These are phyloP conservation scores for Agelaius tricolor DNA, from an alignment of 2,113 vertebrate species.

Conservation along the genomic window DNA sequence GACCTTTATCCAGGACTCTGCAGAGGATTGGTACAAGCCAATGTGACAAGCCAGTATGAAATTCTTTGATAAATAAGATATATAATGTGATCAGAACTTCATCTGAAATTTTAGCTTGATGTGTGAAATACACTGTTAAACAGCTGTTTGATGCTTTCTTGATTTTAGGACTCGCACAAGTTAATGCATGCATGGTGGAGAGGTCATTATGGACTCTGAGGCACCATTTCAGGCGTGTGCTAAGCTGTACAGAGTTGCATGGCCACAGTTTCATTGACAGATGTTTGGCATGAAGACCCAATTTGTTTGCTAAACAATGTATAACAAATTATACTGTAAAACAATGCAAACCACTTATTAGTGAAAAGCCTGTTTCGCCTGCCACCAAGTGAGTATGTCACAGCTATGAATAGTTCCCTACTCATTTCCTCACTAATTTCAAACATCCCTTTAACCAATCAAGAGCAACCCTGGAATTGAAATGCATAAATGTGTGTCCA, in stretches of 20 bases:
- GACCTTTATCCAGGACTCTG: neutral
- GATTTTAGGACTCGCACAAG: conserved; percentile 70
- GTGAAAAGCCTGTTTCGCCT: neutral
- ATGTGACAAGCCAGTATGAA: neutral
- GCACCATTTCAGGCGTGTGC: conserved; percentile 6
- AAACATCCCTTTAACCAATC: neutral
- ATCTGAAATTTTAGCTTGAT: neutral
- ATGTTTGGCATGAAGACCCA: conserved; percentile 36
- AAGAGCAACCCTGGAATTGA: neutral
- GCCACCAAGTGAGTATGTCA: conserved; percentile 60
- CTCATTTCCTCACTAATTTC: conserved; percentile 31
- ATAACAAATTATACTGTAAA: conserved; percentile 19
- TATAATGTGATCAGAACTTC: neutral
- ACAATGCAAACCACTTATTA: conserved; percentile 32
- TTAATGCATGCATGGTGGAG: conserved; percentile 53
- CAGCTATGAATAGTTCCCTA: neutral
- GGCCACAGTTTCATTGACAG: conserved; percentile 10
- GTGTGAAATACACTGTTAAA: neutral
- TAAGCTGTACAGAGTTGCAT: conserved; percentile 19
- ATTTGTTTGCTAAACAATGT: conserved; percentile 19
- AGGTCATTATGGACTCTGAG: conserved; percentile 10
- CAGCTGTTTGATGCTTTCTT: conserved; percentile 59
- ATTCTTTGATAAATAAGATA: neutral
- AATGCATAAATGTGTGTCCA: neutral
- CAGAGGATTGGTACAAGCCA: neutral